Conservation (phyloP, 1,140 invertebrate species). For the Aphaenogaster rudis region DNA sequence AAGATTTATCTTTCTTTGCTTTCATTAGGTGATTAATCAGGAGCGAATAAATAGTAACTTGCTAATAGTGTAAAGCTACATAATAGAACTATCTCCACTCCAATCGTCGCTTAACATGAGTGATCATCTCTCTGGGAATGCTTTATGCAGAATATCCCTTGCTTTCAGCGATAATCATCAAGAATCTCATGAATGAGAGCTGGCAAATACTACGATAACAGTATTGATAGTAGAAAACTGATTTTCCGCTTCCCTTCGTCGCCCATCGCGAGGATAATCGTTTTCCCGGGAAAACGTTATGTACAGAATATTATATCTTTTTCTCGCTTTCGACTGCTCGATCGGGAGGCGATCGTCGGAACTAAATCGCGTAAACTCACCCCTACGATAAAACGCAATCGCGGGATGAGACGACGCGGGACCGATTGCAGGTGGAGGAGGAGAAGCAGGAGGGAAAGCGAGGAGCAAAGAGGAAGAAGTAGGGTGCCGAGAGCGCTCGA, state of each 20-base stretch:
- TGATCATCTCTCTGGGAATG: not conserved
- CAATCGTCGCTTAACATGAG: not conserved
- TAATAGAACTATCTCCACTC: not conserved
- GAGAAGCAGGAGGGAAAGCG: constrained; percentile 1
- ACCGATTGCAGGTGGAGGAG: constrained; percentile 17
- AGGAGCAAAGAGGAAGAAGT: constrained; percentile 54
- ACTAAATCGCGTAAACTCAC: constrained; percentile 62
- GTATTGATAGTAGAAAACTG: constrained; percentile 4
- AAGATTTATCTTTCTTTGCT: not conserved
- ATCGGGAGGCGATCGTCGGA: not conserved
- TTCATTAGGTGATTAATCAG: not conserved
- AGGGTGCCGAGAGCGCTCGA: constrained; percentile 46
- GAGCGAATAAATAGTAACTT: not conserved
- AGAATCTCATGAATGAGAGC: not conserved
- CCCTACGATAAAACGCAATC: constrained; percentile 73
- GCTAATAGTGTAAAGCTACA: not conserved
- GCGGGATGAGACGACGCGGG: constrained; percentile 56
- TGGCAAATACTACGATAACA: not conserved
- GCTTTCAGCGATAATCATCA: not conserved
- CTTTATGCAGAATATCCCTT: not conserved
- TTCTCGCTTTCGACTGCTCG: not conserved
- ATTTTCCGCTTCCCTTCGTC: not conserved
- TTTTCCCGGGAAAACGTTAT: not conserved
- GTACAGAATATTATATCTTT: not conserved
- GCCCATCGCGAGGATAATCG: not conserved